Evolutionary conservation across 1,140 invertebrate species (phyloP), one percentile per base, ranked within the genome.

Genomic region (Bursaphelenchus mucronatus): DNA sequence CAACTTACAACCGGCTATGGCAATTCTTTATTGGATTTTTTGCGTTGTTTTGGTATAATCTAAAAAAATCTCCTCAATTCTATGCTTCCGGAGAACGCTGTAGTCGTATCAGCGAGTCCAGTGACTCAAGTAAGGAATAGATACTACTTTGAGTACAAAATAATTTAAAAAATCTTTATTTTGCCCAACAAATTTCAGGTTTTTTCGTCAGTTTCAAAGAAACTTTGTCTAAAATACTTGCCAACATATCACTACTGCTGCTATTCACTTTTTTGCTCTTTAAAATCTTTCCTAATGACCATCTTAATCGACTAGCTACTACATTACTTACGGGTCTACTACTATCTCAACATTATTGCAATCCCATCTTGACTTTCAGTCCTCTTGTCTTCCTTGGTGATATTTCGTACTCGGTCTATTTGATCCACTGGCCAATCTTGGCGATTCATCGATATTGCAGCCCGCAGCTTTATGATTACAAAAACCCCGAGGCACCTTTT

Each of bases 11-110:
- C 45, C 73, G 73, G 30, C 41, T 73, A 6, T 70, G 69, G 69
- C 69, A 70, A 50, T 70, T 70, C 46, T 69, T 70, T 30, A 51
- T 56, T 39, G 69, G 69, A 9, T 74, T 70, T 17, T 43, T 74
- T 17, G 55, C 67, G 17, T 57, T 59, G 50, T 73, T 61, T 11
- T 55, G n/a, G 19, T 11, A 30, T 13, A 30, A 63, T n/a, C 13
- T 1, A 4, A 58, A 63, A 63, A 3, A 19, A 39, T 39, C 17
- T 46, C 30, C 2, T 0, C 2, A 45, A 11, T 40, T 30, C 9
- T 4, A 59, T 11, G 40, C 1, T 9, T 44, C 6, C 58, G 11
- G 21, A 44, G 41, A 50, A 43, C 57, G 45, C 1, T 50, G 40
- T n/a, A 40, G 40, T 30, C 13, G 52, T 41, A 44, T 3, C 41